These are phyloP conservation scores for Brachionus rubens DNA, from an alignment of 1,140 invertebrate genomes.

Conservation along the genomic window DNA sequence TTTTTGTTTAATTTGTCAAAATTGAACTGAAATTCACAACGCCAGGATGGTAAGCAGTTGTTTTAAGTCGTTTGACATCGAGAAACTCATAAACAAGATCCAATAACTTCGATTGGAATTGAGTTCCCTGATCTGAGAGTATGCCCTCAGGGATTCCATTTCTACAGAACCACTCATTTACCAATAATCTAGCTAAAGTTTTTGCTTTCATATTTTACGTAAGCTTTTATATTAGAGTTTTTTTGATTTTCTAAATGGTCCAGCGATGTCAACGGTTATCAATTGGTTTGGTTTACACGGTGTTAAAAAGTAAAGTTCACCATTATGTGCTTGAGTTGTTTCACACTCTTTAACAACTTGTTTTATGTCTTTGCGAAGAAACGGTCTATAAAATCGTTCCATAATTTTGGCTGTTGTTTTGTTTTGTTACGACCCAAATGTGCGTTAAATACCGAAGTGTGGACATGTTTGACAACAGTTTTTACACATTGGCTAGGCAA, in stretches of 20 bases:
- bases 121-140: slow-evolving; percentile 54
- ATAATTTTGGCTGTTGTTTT: too few species aligned
- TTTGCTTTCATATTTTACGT: slow-evolving; percentile 55
- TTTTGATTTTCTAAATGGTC: slow-evolving; percentile 50
- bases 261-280: slow-evolving; percentile 48
- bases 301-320: background rate
- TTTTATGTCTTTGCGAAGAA: too few species aligned
- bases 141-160: slow-evolving; percentile 55
- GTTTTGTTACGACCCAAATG: too few species aligned
- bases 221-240: slow-evolving; percentile 54
- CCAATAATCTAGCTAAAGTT: slow-evolving; percentile 51
- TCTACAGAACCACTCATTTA: slow-evolving; percentile 52
- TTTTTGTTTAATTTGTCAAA: too few species aligned
- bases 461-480: too few species aligned
- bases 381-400: too few species aligned
- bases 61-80: slow-evolving; percentile 48
- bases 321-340: background rate
- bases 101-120: slow-evolving; percentile 48
- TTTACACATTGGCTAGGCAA: too few species aligned
- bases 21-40: too few species aligned
- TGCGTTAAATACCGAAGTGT: too few species aligned
- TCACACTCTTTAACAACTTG: slow-evolving; percentile 48
- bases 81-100: slow-evolving; percentile 47
- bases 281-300: background rate
- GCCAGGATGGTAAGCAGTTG: slow-evolving; percentile 49